Percentiles rank a stretch among this genome's conserved stretches.
Evolutionary conservation across 2,113 vertebrate genomes (phyloP).

Genomic region (Progne subis): DNA sequence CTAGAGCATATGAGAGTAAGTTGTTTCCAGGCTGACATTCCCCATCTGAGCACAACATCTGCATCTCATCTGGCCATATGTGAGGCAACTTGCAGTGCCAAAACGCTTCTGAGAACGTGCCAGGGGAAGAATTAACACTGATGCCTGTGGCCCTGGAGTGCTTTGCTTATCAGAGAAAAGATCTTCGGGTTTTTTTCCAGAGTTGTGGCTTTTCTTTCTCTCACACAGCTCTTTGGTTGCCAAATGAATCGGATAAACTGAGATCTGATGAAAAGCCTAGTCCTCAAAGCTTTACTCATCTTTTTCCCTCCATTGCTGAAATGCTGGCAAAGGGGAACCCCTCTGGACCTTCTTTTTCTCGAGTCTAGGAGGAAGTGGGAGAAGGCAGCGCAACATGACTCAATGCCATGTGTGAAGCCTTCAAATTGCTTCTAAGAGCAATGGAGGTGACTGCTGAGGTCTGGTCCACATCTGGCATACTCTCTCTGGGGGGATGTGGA

Average conservation of each 20-base stretch:
- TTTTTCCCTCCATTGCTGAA: neutral
- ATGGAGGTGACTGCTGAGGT: neutral
- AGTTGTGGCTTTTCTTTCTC: neutral
- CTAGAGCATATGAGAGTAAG: neutral
- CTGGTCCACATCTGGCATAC: neutral
- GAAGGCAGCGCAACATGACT: neutral
- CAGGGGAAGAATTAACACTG: neutral
- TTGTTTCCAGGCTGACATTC: neutral
- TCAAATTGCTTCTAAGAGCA: neutral
- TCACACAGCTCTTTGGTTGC: neutral
- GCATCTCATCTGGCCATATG: neutral
- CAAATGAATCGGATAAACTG: neutral
- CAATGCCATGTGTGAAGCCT: fast-evolving
- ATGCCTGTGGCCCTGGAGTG: neutral
- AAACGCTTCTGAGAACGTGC: neutral
- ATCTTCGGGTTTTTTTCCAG: neutral
- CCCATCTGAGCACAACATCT: neutral
- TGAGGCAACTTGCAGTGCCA: neutral
- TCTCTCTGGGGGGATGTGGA: neutral
- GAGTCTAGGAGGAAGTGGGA: neutral
- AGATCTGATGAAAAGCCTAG: neutral
- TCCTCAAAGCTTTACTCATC: neutral
- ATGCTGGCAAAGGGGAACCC: neutral
- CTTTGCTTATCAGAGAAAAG: neutral
- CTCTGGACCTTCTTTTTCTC: neutral